Conservation (phyloP, 2,113 vertebrate genomes). For the Sapajus apella region DNA sequence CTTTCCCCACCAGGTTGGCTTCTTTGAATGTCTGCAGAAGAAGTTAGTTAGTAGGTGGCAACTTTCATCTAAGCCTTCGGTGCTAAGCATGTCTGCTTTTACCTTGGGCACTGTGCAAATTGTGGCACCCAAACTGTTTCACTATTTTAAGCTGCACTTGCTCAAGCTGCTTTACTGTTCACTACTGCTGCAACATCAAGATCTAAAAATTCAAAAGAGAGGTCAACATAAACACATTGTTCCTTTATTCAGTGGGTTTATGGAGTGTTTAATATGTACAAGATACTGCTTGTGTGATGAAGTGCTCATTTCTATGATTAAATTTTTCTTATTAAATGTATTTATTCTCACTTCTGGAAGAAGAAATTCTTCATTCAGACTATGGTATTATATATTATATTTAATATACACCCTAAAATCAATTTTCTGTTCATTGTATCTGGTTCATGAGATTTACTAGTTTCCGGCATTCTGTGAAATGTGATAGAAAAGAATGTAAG, state of each 20-base stretch:
- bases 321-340: not conserved
- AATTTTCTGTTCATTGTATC: not conserved
- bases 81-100: conserved; percentile 33
- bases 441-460: not conserved
- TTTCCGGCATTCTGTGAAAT: not conserved
- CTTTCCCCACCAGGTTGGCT: not conserved
- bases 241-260: not conserved
- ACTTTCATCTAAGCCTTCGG: conserved; percentile 41
- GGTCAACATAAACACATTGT: conserved; percentile 53
- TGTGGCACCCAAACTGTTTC: not conserved
- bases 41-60: not conserved
- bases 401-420: not conserved
- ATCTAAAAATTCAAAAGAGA: conserved; percentile 57
- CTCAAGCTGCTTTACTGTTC: conserved; percentile 52
- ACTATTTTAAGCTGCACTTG: not conserved
- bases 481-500: not conserved
- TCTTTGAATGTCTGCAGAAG: conserved; percentile 12
- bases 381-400: not conserved
- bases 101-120: conserved; percentile 39
- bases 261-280: not conserved
- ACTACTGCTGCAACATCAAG: conserved; percentile 34
- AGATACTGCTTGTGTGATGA: conserved; percentile 13
- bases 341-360: conserved; percentile 23
- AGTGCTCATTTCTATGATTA: conserved; percentile 16
- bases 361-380: not conserved